Evolutionary conservation across 2,113 vertebrate species (phyloP).

Genomic region (Nibea coibor): DNA sequence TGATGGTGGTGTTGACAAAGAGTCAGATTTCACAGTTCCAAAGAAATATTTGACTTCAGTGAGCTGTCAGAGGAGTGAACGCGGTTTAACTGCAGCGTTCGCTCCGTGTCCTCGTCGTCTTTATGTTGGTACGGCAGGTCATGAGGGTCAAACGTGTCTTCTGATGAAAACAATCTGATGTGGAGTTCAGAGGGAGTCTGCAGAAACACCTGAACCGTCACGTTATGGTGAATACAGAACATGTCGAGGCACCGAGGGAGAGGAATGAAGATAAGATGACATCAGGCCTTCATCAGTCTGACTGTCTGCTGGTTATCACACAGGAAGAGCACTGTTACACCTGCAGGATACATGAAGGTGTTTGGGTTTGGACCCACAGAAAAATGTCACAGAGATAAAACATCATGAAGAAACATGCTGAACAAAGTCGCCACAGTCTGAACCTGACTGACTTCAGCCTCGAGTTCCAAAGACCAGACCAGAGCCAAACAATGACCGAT

Average conservation of each 20-base stretch:
- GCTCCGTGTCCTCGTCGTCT: too few relatives aligned
- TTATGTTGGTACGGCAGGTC: not conserved
- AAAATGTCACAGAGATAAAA: slow-evolving; percentile 30
- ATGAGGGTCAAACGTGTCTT: not conserved
- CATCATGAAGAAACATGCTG: slow-evolving; percentile 6
- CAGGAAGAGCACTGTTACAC: slow-evolving; percentile 48
- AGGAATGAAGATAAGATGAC: slow-evolving; percentile 60
- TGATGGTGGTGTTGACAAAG: too few relatives aligned
- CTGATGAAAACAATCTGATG: slow-evolving; percentile 16
- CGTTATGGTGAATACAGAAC: not conserved
- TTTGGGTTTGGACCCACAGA: slow-evolving; percentile 54
- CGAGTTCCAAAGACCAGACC: not conserved
- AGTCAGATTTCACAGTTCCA: too few relatives aligned
- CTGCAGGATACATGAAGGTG: slow-evolving; percentile 52
- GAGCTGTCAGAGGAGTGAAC: too few relatives aligned
- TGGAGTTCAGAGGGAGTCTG: too few relatives aligned
- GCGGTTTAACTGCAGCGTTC: too few relatives aligned
- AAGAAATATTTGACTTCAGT: too few relatives aligned
- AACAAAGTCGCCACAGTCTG: not conserved
- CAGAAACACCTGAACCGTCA: not conserved
- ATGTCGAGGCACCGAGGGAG: slow-evolving; percentile 34
- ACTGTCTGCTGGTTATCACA: slow-evolving; percentile 40
- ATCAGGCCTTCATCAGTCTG: slow-evolving; percentile 19
- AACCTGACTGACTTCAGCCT: not conserved
- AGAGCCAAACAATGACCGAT: too few relatives aligned